phyloP scores from a whole-genome alignment of 2,797 vertebrate genomes.

The Myoxocephalus aenaeus region DNA sequence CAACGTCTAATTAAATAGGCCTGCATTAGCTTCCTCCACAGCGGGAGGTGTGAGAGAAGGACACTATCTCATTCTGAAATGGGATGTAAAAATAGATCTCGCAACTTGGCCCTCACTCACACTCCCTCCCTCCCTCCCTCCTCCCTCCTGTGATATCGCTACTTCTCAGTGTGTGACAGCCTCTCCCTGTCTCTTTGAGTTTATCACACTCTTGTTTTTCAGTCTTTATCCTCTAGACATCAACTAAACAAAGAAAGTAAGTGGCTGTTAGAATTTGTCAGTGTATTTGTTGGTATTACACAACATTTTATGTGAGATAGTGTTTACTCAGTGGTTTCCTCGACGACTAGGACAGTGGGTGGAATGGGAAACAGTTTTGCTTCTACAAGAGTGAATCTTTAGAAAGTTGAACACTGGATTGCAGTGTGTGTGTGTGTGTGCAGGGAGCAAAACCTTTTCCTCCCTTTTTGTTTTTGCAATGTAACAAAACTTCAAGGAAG shows the following conservation, averaged over 20 bases:
- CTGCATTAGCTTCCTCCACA: constrained; percentile 78
- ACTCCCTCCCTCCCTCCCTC: constrained; percentile 38
- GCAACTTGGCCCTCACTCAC: constrained; percentile 64
- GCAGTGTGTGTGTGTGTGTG: constrained; percentile 3
- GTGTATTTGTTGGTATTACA: constrained; percentile 24
- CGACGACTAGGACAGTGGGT: constrained; percentile 19
- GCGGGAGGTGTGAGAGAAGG: constrained; percentile 75
- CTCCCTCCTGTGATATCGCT: constrained; percentile 54
- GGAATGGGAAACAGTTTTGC: constrained; percentile 4
- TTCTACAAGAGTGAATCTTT: constrained; percentile 16
- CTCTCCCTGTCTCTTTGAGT: constrained; percentile 46
- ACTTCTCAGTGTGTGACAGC: constrained; percentile 36
- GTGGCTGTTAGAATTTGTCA: constrained; percentile 31
- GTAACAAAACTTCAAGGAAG: constrained; percentile 48
- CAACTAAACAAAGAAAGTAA: constrained; percentile 45
- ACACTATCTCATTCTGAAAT: constrained; percentile 83
- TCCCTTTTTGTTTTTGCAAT: constrained; percentile 43
- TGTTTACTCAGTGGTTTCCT: constrained; percentile 49
- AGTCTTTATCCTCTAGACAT: constrained; percentile 20
- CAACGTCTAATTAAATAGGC: constrained; percentile 86
- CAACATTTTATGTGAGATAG: constrained; percentile 29
- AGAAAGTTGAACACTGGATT: constrained; percentile 43
- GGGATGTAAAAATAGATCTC: constrained; percentile 83
- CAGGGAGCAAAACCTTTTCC: constrained; percentile 30
- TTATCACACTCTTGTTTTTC: constrained; percentile 50